Base-by-base conservation (phyloP, 2,888 invertebrate genomes). In the Ophioninae sp. region DNA sequence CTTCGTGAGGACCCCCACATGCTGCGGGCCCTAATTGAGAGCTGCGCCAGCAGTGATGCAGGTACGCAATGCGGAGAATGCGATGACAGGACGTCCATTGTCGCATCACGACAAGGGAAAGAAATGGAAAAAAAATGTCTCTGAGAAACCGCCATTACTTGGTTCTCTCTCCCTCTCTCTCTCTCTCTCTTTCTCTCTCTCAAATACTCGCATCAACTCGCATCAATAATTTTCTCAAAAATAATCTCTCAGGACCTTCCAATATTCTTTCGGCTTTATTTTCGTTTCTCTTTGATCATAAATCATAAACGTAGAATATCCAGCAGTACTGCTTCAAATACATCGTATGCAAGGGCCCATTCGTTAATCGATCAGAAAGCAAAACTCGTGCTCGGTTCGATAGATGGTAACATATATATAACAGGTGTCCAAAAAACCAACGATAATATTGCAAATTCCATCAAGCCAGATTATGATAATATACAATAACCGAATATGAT, bases 71-170 rank as follows among this genome's bases (percentile, higher is more conserved):
- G 72, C 61, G 71, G 41, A 72, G 67, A 67, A 84, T 81, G 80
- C 88, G 89, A 88, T 88, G 89, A 90, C 89, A 90, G 88, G 89
- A 88, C 87, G 88, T 79, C 88, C 88, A 88, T 89, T 90, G 89
- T 89, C 87, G 86, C 79, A 84, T 82, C 74, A 77, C 76, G 78
- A 84, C 81, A 68, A 73, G 80, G 73, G 72, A 44, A 44, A 61
- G 72, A 68, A 81, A 61, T 59, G 73, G 61, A 22, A 44, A 71
- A 51, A 73, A 74, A 83, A 83, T 71, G 39, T 17, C 64, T 75
- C 71, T 71, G 79, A 71, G 65, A 79, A 56, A 65, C 58, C 71
- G 74, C 69, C 69, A 73, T 44, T 79, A 37, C 63, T 41, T 51
- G n/a, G 5, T n/a, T 56, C 37, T n/a, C 56, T 41, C 63, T 58